These are phyloP conservation scores for Apocrypta bakeri DNA, from an alignment of 1,140 invertebrate genomes.

Conservation along the genomic window DNA sequence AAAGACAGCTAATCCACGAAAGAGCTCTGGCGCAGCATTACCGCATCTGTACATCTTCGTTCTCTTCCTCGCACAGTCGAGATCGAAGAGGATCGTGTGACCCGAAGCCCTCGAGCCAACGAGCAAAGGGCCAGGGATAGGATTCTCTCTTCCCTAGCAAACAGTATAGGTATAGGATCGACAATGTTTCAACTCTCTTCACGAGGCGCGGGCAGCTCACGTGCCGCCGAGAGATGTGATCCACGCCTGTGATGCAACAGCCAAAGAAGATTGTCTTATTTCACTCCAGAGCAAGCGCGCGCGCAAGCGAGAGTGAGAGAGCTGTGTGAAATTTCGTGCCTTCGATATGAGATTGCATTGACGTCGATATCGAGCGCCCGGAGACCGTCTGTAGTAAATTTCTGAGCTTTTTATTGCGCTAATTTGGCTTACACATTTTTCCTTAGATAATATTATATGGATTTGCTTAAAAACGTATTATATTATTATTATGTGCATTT, in stretches of 20 bases:
- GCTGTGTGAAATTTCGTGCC: conserved; percentile 36
- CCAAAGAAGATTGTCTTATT: conserved; percentile 61
- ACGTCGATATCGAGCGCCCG: conserved; percentile 22
- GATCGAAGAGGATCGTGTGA: conserved; percentile 74
- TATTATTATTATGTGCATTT: too few species aligned
- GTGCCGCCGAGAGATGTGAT: conserved; percentile 65
- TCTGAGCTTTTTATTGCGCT: neutral
- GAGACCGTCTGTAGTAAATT: conserved; percentile 32
- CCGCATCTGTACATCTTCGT: neutral
- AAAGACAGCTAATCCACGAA: neutral
- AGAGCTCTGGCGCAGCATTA: neutral
- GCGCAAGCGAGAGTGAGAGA: neutral
- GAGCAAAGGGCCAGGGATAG: conserved; percentile 29
- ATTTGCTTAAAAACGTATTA: too few species aligned
- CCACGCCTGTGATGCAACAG: conserved; percentile 69
- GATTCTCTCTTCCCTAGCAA: conserved; percentile 47
- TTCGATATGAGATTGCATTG: conserved; percentile 37
- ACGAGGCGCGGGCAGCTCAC: conserved; percentile 57
- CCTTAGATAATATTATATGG: too few species aligned
- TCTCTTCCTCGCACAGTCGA: neutral
- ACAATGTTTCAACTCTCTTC: conserved; percentile 33
- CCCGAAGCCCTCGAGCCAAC: conserved; percentile 71
- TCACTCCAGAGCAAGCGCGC: conserved; percentile 50
- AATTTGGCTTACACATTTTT: neutral
- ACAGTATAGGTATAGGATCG: neutral